Evolutionary conservation across 1,140 invertebrate species (phyloP).

Genomic region (Plutomurus gul): DNA sequence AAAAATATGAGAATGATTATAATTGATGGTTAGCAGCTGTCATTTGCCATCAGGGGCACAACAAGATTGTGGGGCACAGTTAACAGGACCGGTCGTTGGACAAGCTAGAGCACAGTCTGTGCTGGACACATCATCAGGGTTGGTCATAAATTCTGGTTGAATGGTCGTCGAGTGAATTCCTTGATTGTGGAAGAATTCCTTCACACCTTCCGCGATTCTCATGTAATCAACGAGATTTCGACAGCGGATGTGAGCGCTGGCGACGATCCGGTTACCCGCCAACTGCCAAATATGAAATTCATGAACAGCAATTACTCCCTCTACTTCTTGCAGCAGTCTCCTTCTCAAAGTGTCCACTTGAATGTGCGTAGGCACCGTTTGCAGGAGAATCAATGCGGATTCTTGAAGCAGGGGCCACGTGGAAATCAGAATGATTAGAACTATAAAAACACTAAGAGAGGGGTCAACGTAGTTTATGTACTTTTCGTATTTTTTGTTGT

Average conservation of each 20-base stretch:
- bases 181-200: constrained; percentile 92
- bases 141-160: constrained; percentile 86
- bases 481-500: constrained; percentile 72
- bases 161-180: constrained; percentile 91
- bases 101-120: constrained; percentile 33
- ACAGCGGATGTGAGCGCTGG: constrained; percentile 67
- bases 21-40: too few species aligned
- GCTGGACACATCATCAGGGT: neutral
- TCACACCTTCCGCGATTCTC: constrained; percentile 89
- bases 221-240: constrained; percentile 84
- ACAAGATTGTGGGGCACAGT: neutral
- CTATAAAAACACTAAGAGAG: constrained; percentile 80
- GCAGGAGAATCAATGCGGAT: constrained; percentile 84
- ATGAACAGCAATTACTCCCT: constrained; percentile 59
- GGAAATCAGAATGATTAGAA: constrained; percentile 76
- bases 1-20: too few species aligned
- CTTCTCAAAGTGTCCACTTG: constrained; percentile 61
- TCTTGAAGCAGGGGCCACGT: constrained; percentile 79
- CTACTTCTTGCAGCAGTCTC: constrained; percentile 54
- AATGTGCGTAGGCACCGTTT: constrained; percentile 91
- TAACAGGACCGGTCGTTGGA: neutral
- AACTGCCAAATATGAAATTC: constrained; percentile 61
- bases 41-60: neutral
- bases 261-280: constrained; percentile 58
- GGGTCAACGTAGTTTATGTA: constrained; percentile 87